Conservation (phyloP, 2,113 vertebrate species). For the Anoura caudifer region DNA sequence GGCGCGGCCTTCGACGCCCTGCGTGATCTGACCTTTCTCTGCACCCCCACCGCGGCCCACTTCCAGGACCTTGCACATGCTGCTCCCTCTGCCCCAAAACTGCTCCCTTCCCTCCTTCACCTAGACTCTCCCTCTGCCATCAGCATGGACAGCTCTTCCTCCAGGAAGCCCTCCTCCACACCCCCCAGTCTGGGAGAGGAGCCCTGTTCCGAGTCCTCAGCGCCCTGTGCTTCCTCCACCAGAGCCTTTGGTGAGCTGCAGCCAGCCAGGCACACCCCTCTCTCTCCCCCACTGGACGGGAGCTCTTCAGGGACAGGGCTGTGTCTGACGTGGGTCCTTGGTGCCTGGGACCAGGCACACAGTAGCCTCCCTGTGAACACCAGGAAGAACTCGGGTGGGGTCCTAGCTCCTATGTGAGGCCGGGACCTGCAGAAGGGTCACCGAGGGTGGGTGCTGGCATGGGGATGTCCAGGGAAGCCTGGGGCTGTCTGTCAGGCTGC, state of each 20-base stretch:
- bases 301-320: not conserved
- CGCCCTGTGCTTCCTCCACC: not conserved
- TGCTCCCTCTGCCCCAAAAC: not conserved
- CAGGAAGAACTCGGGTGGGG: not conserved
- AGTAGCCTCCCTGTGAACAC: not conserved
- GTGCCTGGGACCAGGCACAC: not conserved
- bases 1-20: not conserved
- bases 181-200: not conserved
- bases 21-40: not conserved
- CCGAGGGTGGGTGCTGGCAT: rapidly evolving
- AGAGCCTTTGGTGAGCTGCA: not conserved
- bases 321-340: not conserved
- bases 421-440: not conserved
- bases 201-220: not conserved
- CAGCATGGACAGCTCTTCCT: not conserved
- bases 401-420: not conserved
- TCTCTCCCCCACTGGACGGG: too few species aligned
- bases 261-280: rapidly evolving
- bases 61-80: not conserved
- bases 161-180: not conserved
- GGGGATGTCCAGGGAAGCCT: not conserved
- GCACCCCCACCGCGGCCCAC: not conserved
- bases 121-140: not conserved
- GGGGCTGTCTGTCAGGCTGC: not conserved
- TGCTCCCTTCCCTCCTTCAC: not conserved